Evolutionary conservation across 1,140 invertebrate genomes (phyloP).

Genomic region (Epicauta chinensis): DNA sequence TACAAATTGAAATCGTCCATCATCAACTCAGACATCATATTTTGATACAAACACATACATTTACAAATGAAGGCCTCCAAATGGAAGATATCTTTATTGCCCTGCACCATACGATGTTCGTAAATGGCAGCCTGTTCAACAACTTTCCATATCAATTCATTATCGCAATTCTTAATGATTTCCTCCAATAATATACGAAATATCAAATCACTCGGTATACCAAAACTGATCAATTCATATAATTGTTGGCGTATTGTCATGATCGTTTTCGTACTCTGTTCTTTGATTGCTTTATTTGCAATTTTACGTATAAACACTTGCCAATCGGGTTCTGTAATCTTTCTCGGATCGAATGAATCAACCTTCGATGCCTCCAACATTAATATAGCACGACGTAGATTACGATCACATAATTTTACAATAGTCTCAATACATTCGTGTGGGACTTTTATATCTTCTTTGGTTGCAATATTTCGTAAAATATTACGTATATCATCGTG

Average conservation of each 20-base stretch:
- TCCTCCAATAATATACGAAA: slow-evolving; percentile 85
- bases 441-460: slow-evolving; percentile 78
- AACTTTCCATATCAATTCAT: slow-evolving; percentile 65
- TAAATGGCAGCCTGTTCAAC: slow-evolving; percentile 78
- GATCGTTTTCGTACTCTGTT: slow-evolving; percentile 82
- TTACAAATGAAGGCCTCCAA: slow-evolving; percentile 94
- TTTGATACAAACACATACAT: slow-evolving; percentile 91
- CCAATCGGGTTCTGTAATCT: slow-evolving; percentile 89
- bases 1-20: too few relatives aligned
- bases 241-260: slow-evolving; percentile 79
- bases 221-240: slow-evolving; percentile 91
- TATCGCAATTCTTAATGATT: slow-evolving; percentile 81
- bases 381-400: slow-evolving; percentile 87
- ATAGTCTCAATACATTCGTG: slow-evolving; percentile 71
- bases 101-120: slow-evolving; percentile 84
- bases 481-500: slow-evolving; percentile 68
- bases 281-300: slow-evolving; percentile 77
- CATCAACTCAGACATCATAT: slow-evolving; percentile 13
- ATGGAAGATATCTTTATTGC: slow-evolving; percentile 94
- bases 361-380: slow-evolving; percentile 94
- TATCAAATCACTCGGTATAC: slow-evolving; percentile 90
- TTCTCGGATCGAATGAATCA: slow-evolving; percentile 78
- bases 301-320: slow-evolving; percentile 83
- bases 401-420: slow-evolving; percentile 75
- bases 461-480: slow-evolving; percentile 67